Base-by-base conservation (phyloP, 2,113 vertebrate species). In the Brachyhypopomus occidentalis region DNA sequence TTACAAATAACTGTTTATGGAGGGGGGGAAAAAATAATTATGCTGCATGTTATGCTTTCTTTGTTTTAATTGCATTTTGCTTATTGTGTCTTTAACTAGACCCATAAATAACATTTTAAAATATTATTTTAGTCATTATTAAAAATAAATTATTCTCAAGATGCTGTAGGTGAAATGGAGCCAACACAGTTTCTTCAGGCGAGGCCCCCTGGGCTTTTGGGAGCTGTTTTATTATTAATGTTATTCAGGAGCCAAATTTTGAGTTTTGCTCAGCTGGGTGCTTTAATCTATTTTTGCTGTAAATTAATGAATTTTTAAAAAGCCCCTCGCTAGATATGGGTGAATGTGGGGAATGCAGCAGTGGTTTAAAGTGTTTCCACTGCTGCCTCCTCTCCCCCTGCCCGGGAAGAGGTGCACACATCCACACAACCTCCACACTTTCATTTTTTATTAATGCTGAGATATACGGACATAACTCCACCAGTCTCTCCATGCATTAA, bases 241-340 rank as follows among this genome's bases (percentile, higher is more conserved):
- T 90, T 91, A 91, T 94, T 93, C 92, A 89, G 88, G 81, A 93
- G 91, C 89, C 93, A 92, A 91, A 92, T 90, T 93, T 90, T 91
- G 81, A 89, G 90, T 92, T 93, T 93, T 90, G 91, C 91, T 92
- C 93, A 91, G 92, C 90, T 92, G 91, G 91, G 89, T 89, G 89
- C 91, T 91, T 92, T 92, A 92, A 93, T 94, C 91, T 92, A 92
- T 93, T 94, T 94, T 92, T 92, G 92, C 92, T 92, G 90, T 94
- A 94, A 94, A 94, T 94, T 90, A 93, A 94, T 94, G 91, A 91
- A 94, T 94, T 93, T 94, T 94, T 94, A 93, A 94, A 93, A 91
- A 91, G 89, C 73, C 89, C 84, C 88, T 92, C 75, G 86, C 90
- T 91, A 84, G 83, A 92, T 91, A 86, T 9, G 89, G 86, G 84